These are phyloP conservation scores for Heliopora coerulea DNA, from an alignment of 92 coral and sea anemone species.

Conservation along the genomic window DNA sequence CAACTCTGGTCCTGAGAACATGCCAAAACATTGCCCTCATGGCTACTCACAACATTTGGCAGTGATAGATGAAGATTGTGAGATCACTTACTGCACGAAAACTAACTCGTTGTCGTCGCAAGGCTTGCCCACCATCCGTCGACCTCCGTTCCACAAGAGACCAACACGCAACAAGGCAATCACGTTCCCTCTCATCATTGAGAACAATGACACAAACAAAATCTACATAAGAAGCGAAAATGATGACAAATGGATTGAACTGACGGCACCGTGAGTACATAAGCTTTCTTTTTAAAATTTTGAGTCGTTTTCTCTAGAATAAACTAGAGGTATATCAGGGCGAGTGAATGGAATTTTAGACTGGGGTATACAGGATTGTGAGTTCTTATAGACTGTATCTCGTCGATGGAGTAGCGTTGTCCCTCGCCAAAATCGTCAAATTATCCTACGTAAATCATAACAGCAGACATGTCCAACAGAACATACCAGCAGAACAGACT, in stretches of 20 bases:
- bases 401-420: too few relatives aligned
- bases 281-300: background rate
- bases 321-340: too few relatives aligned
- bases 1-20: constrained; percentile 57
- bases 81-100: constrained; percentile 76
- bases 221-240: constrained; percentile 30
- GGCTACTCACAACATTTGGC: constrained; percentile 91
- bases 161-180: constrained; percentile 66
- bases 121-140: constrained; percentile 69
- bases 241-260: constrained; percentile 4
- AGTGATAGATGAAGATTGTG: constrained; percentile 80
- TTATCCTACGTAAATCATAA: too few relatives aligned
- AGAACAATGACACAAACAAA: constrained; percentile 66
- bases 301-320: background rate
- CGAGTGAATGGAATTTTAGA: too few relatives aligned
- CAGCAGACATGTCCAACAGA: too few relatives aligned
- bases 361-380: too few relatives aligned
- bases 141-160: constrained; percentile 77
- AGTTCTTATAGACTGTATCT: too few relatives aligned
- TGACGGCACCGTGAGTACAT: constrained; percentile 8
- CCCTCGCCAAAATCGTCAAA: too few relatives aligned
- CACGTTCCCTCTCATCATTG: constrained; percentile 65
- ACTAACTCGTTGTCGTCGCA: constrained; percentile 58
- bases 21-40: constrained; percentile 83
- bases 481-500: too few relatives aligned